Evolutionary conservation across 2,113 vertebrate genomes (phyloP).

Genomic region (Dipodomys spectabilis): DNA sequence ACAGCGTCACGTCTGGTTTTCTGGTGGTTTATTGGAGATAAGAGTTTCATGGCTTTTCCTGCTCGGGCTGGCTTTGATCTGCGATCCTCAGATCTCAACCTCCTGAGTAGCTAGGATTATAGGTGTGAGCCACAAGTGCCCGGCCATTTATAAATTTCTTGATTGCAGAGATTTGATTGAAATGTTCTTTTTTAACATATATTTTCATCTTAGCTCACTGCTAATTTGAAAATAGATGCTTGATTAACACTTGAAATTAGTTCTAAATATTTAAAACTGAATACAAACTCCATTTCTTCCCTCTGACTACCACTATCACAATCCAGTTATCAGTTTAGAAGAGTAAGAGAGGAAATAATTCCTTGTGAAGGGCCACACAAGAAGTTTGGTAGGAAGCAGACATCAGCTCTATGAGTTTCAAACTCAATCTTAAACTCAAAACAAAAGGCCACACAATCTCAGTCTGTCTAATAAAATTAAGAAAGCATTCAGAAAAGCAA

Average conservation of each 20-base stretch:
- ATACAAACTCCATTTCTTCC: not conserved
- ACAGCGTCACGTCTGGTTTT: too few species aligned
- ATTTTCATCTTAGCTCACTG: not conserved
- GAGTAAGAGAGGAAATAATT: conserved; percentile 44
- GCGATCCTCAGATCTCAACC: too few species aligned
- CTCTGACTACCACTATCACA: not conserved
- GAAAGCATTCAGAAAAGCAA: not conserved
- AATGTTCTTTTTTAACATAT: not conserved
- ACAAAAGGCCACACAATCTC: conserved; percentile 22
- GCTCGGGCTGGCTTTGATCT: too few species aligned
- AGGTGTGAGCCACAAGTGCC: too few species aligned
- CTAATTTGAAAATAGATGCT: not conserved
- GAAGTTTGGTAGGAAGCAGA: conserved; percentile 52
- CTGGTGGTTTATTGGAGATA: too few species aligned
- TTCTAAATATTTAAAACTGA: conserved; percentile 10
- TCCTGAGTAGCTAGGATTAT: too few species aligned
- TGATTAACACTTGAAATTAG: conserved; percentile 1
- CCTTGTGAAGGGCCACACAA: conserved; percentile 62
- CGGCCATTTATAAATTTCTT: not conserved
- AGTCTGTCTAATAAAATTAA: conserved; percentile 34
- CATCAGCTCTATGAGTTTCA: conserved; percentile 20
- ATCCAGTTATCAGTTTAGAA: conserved; percentile 4
- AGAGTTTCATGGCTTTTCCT: too few species aligned
- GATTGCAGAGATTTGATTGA: not conserved
- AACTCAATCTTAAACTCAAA: conserved; percentile 22